Evolutionary conservation across 2,888 invertebrate species (phyloP).

Genomic region (Augiades crinisus): DNA sequence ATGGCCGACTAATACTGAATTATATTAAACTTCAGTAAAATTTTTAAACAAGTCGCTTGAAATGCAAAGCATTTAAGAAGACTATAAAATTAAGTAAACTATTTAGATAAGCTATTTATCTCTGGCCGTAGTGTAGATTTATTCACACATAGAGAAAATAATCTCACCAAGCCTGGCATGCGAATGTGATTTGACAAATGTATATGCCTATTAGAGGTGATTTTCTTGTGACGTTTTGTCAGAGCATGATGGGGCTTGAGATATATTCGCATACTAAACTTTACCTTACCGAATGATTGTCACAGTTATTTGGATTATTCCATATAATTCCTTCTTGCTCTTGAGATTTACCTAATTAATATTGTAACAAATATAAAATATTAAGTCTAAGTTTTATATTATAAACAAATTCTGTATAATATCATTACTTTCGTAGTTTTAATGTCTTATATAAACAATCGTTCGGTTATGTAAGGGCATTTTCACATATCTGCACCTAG

Average conservation of each 20-base stretch:
- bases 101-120: slow-evolving; percentile 15
- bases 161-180: background rate
- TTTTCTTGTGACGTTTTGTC: background rate
- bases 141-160: slow-evolving; percentile 9
- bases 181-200: background rate
- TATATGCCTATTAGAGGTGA: background rate
- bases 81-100: slow-evolving; percentile 23
- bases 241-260: background rate
- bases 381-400: background rate
- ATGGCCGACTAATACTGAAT: slow-evolving; percentile 8
- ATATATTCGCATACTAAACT: background rate
- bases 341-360: background rate
- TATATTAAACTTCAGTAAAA: background rate
- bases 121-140: slow-evolving; percentile 15
- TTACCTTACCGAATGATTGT: background rate
- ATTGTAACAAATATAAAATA: background rate
- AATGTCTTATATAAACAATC: background rate
- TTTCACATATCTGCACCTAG: slow-evolving; percentile 9
- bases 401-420: no score
- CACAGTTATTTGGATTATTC: no score
- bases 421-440: background rate
- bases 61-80: slow-evolving; percentile 27
- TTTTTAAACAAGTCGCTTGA: slow-evolving; percentile 19
- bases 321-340: no score
- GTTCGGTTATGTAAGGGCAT: background rate